phyloP scores from a whole-genome alignment of 2,113 vertebrate species.

The Edolisoma coerulescens region DNA sequence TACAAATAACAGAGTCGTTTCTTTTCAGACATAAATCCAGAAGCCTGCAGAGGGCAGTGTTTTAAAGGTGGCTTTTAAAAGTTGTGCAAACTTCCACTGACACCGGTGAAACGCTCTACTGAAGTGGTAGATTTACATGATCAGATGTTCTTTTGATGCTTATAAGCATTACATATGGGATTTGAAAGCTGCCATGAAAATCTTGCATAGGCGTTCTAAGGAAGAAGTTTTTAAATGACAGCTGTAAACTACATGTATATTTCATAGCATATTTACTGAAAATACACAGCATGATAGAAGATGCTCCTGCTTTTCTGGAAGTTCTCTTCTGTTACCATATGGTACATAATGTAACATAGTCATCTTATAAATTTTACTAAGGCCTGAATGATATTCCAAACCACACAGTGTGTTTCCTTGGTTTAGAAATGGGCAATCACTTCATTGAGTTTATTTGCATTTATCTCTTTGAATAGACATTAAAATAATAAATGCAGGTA shows the following conservation, averaged over 20 bases:
- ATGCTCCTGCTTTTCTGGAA: background rate
- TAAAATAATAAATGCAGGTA: background rate
- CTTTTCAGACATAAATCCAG: background rate
- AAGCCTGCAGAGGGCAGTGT: background rate
- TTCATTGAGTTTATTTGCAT: background rate
- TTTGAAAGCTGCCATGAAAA: background rate
- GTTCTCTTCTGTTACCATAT: background rate
- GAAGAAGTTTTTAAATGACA: background rate
- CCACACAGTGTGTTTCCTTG: background rate
- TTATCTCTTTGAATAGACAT: background rate
- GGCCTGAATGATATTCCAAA: background rate
- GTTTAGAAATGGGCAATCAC: background rate
- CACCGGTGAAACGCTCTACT: fast-evolving
- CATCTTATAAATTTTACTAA: background rate
- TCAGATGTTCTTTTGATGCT: background rate
- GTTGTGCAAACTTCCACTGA: fast-evolving
- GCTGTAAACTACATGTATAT: background rate
- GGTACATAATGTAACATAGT: background rate
- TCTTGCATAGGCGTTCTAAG: background rate
- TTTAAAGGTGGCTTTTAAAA: background rate
- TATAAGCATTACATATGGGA: background rate
- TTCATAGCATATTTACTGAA: background rate
- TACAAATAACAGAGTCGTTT: background rate
- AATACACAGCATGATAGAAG: background rate
- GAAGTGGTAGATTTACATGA: background rate